Base-by-base conservation (phyloP, 2,888 invertebrate species). In the Alloplasta piceator region DNA sequence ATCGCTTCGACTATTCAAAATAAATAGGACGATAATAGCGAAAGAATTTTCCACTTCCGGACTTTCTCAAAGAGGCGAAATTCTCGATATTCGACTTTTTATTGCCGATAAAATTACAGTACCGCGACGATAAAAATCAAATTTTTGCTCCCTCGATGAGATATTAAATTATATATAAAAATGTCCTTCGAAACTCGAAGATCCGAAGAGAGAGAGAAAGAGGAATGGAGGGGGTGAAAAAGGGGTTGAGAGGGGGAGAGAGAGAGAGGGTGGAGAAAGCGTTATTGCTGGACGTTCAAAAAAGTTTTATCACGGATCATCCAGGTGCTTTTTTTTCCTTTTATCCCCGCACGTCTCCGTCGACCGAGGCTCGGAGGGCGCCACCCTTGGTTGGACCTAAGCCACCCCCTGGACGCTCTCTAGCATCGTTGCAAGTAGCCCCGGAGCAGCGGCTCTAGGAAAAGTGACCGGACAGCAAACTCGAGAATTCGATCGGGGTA, bases 391-490 rank as follows among this genome's bases (percentile, higher is more conserved):
- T 26, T 3, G 26, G 3, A 26, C 26, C 26, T 26, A 26, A 26
- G 3, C 26, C 26, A 43, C 38, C 38, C 38, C 14, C 41, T 58
- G 14, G 38, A 4, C 36, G 9, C 39, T 46, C 55, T 76, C 50
- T 60, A 52, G 41, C 67, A 58, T 39, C 67, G 12, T 63, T 66
- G 74, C 70, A 66, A 71, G 70, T 70, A 26, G 10, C 58, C 41
- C 16, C 71, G 6, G 48, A 64, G 26, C 12, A 46, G 52, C 38
- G 36, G 10, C n/a, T 14, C 16, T 26, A 36, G 50, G 39, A 72
- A 72, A 76, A 74, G 80, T 70, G 78, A 81, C 66, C 74, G 81
- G 81, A 71, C 81, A 78, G 74, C 70, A 81, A 78, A 81, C 81
- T 78, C 70, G 81, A 70, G 74, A 71, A 81, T 81, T 74, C 78